Evolutionary conservation across 2,888 invertebrate species (phyloP).

Genomic region (Escarpia spicata): DNA sequence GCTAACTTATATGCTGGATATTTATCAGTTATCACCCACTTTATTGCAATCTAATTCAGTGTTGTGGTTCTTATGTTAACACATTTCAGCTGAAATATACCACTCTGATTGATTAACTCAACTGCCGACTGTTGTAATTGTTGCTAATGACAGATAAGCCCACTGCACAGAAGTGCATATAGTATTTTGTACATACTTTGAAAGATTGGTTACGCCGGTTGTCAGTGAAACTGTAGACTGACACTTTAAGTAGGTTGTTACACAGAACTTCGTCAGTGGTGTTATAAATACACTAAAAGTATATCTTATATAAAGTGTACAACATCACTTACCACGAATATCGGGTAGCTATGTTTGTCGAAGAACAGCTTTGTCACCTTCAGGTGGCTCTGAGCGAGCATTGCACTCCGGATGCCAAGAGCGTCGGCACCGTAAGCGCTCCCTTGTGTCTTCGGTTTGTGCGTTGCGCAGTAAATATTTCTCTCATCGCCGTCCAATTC

Average conservation of each 20-base stretch:
- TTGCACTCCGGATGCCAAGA: constrained; percentile 67
- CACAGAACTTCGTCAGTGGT: background rate
- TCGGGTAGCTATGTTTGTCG: constrained; percentile 54
- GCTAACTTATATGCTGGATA: no score
- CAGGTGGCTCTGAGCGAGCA: constrained; percentile 45
- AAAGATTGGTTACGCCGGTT: no score
- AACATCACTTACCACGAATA: constrained; percentile 57
- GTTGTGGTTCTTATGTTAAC: no score
- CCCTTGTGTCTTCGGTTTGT: constrained; percentile 55
- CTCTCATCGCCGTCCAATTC: constrained; percentile 53
- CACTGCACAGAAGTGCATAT: no score
- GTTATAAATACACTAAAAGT: background rate
- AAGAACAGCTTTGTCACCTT: background rate
- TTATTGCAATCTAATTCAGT: no score
- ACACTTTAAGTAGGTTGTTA: background rate
- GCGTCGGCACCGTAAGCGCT: constrained; percentile 69
- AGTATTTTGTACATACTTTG: no score
- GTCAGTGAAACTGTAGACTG: no score
- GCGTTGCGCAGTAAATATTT: constrained; percentile 61
- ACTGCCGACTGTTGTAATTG: no score
- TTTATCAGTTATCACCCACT: no score
- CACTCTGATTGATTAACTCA: no score
- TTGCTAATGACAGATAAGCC: no score
- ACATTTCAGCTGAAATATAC: no score
- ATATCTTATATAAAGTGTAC: background rate